phyloP scores from a whole-genome alignment of 2,888 invertebrate genomes.

The Meghimatium bilineatum region DNA sequence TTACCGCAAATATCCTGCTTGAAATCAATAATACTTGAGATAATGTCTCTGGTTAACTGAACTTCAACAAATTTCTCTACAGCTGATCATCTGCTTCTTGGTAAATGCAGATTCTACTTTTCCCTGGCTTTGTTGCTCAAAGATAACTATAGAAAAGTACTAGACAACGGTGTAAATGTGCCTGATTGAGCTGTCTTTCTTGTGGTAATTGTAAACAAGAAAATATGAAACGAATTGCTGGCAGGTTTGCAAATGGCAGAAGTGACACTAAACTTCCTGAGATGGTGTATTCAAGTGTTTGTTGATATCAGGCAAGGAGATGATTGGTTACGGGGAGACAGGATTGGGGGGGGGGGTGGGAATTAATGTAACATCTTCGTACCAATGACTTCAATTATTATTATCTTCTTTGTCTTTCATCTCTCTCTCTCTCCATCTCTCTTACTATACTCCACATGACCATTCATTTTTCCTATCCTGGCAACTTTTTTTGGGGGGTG shows the following conservation, averaged over 20 bases:
- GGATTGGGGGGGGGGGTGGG: too few relatives aligned
- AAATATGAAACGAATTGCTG: neutral
- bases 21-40: neutral
- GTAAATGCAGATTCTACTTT: neutral
- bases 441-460: too few relatives aligned
- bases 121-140: neutral
- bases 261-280: slow-evolving; percentile 8
- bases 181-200: neutral
- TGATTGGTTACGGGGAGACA: too few relatives aligned
- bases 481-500: too few relatives aligned
- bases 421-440: too few relatives aligned
- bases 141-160: neutral
- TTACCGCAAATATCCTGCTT: neutral
- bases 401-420: too few relatives aligned
- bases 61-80: neutral
- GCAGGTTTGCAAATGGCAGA: neutral
- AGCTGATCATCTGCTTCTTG: neutral
- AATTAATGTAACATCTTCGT: too few relatives aligned
- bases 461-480: too few relatives aligned
- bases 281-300: slow-evolving; percentile 1
- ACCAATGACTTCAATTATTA: too few relatives aligned
- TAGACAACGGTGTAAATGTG: neutral
- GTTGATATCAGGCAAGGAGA: neutral
- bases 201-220: slow-evolving; percentile 2
- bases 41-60: neutral